These are phyloP conservation scores for Microplitis mediator DNA, from an alignment of 1,140 invertebrate species.

Conservation along the genomic window DNA sequence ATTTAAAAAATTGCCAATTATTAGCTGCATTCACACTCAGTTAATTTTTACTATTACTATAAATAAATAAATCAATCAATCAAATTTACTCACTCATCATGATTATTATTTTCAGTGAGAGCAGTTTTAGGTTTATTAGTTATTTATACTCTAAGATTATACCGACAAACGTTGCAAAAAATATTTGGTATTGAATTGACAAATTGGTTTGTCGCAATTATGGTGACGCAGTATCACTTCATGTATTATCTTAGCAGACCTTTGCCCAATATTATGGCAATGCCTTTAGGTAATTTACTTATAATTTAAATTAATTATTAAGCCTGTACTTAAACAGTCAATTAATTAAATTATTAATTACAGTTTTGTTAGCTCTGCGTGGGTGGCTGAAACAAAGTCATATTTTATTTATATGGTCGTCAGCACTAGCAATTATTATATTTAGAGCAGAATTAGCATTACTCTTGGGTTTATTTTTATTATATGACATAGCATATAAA, in stretches of 20 bases:
- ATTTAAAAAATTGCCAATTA: too few species aligned
- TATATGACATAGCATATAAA: constrained; percentile 74
- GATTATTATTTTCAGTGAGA: constrained; percentile 75
- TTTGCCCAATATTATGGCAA: constrained; percentile 94
- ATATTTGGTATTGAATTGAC: constrained; percentile 80
- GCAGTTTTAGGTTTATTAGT: constrained; percentile 77
- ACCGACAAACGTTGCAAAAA: constrained; percentile 73
- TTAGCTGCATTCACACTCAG: too few species aligned
- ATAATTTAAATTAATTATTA: not conserved
- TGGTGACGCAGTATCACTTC: constrained; percentile 94
- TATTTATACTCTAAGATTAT: constrained; percentile 74
- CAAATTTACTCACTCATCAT: constrained; percentile 21
- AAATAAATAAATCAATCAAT: constrained; percentile 12
- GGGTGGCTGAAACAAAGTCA: constrained; percentile 84
- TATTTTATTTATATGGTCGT: constrained; percentile 79
- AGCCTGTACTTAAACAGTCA: too few species aligned
- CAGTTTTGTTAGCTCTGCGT: constrained; percentile 85
- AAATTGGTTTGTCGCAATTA: constrained; percentile 84
- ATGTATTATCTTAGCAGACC: constrained; percentile 95
- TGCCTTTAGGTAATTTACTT: constrained; percentile 79
- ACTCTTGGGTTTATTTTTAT: constrained; percentile 84
- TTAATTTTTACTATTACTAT: constrained; percentile 7
- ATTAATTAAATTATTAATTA: constrained; percentile 43
- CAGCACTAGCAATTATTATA: constrained; percentile 86
- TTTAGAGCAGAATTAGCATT: constrained; percentile 90